Conservation (phyloP, 1,140 invertebrate species). For the Lasaia peninsularis region DNA sequence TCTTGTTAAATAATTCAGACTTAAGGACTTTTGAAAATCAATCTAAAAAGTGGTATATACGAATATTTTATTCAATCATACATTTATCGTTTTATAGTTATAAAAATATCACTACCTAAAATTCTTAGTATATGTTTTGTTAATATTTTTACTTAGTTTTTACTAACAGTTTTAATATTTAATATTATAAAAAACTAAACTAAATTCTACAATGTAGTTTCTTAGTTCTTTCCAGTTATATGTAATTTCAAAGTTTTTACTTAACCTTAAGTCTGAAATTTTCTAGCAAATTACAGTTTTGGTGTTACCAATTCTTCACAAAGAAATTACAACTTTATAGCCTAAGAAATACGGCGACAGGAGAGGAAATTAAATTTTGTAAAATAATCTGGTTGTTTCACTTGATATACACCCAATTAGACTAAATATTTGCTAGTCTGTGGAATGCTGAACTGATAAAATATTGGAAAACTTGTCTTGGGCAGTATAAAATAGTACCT, state of each 20-base stretch:
- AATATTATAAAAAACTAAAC: not conserved
- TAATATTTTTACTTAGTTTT: too few species aligned
- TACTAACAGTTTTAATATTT: too few species aligned
- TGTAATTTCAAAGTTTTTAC: too few species aligned
- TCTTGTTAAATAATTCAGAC: constrained; percentile 38
- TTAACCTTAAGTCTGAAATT: constrained; percentile 39
- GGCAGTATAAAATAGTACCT: too few species aligned
- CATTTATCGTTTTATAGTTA: too few species aligned
- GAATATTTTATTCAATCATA: not conserved
- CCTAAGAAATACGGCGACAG: constrained; percentile 65
- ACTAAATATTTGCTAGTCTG: too few species aligned
- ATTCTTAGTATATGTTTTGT: too few species aligned
- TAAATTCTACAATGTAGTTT: not conserved
- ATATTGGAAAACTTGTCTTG: too few species aligned
- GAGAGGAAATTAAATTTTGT: constrained; percentile 75
- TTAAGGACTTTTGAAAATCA: constrained; percentile 21
- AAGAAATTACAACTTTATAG: constrained; percentile 65
- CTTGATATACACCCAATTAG: constrained; percentile 21
- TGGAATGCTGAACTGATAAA: too few species aligned
- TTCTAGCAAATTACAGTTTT: constrained; percentile 52
- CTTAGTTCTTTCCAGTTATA: too few species aligned
- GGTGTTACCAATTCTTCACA: constrained; percentile 71
- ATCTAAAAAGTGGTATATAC: not conserved
- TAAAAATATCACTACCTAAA: too few species aligned
- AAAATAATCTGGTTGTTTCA: constrained; percentile 66